phyloP scores from a whole-genome alignment of 2,113 vertebrate genomes.

The Bujurquina vittata region DNA sequence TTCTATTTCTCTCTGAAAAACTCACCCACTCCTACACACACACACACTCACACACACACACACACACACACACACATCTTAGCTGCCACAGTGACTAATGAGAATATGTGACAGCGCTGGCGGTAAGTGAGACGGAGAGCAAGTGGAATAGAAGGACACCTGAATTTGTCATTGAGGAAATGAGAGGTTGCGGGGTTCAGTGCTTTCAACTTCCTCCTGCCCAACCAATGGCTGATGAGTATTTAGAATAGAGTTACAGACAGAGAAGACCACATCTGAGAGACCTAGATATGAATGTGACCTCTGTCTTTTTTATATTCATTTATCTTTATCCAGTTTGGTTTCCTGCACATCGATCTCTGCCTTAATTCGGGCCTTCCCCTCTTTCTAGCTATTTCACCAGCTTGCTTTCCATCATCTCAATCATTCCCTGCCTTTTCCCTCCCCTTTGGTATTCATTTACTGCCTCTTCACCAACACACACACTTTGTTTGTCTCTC shows the following conservation, averaged over 20 bases:
- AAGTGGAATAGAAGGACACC: constrained; percentile 67
- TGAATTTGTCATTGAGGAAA: constrained; percentile 72
- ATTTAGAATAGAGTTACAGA: constrained; percentile 29
- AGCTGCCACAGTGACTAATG: constrained; percentile 68
- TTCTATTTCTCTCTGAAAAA: constrained; percentile 25
- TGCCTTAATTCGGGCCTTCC: constrained; percentile 6
- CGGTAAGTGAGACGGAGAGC: constrained; percentile 67
- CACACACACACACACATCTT: neutral
- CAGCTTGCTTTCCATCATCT: constrained; percentile 16
- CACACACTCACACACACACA: neutral
- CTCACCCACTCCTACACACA: neutral
- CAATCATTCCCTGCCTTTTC: constrained; percentile 20
- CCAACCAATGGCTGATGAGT: constrained; percentile 56
- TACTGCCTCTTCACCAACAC: constrained; percentile 49
- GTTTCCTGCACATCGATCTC: constrained; percentile 13
- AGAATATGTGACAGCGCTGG: constrained; percentile 59
- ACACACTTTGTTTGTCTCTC: constrained; percentile 60
- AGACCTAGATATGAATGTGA: constrained; percentile 43
- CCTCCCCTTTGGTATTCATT: constrained; percentile 34
- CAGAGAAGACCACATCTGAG: constrained; percentile 14
- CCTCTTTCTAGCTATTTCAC: constrained; percentile 31
- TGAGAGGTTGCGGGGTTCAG: constrained; percentile 53
- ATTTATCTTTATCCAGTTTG: constrained; percentile 32
- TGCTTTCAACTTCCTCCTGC: constrained; percentile 35
- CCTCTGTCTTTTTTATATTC: constrained; percentile 31